Evolutionary conservation across 2,888 invertebrate species (phyloP).

Genomic region (Lycocerus yunnanus): DNA sequence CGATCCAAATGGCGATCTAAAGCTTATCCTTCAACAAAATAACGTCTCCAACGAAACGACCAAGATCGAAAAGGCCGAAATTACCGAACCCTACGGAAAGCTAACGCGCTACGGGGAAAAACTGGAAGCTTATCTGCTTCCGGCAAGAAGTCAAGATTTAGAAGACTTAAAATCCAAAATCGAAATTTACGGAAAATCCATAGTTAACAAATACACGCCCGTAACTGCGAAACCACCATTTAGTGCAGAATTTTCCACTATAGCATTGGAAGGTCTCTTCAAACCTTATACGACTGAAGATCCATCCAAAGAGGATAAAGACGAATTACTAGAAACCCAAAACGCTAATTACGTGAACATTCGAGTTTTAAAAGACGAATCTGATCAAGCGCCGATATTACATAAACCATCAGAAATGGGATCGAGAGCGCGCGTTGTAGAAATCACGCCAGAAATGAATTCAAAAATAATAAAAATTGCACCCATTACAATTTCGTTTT

Average conservation of each 20-base stretch:
- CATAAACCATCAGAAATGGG: not conserved
- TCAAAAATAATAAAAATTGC: conserved; percentile 50
- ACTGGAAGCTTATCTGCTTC: not conserved
- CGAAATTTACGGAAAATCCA: conserved; percentile 48
- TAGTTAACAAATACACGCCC: conserved; percentile 51
- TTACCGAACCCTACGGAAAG: conserved; percentile 1
- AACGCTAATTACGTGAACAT: conserved; percentile 51
- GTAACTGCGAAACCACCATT: conserved; percentile 40
- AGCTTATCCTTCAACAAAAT: conserved; percentile 2
- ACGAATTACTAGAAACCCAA: conserved; percentile 51
- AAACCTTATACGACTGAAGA: conserved; percentile 58
- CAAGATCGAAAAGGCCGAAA: conserved; percentile 8
- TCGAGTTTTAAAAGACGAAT: conserved; percentile 46
- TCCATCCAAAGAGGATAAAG: conserved; percentile 35
- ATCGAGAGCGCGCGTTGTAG: conserved; percentile 51
- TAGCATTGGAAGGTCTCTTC: conserved; percentile 70
- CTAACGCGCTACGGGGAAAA: not conserved
- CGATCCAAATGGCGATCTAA: conserved; percentile 58
- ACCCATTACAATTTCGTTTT: conserved; percentile 46
- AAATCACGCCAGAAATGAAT: conserved; percentile 46
- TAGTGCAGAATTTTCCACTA: conserved; percentile 65
- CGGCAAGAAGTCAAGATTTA: conserved; percentile 40
- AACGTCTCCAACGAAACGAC: not conserved
- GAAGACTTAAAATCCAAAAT: conserved; percentile 46
- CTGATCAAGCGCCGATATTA: not conserved